Evolutionary conservation across 2,888 invertebrate species (phyloP).

Genomic region (Drosophila infuscata): DNA sequence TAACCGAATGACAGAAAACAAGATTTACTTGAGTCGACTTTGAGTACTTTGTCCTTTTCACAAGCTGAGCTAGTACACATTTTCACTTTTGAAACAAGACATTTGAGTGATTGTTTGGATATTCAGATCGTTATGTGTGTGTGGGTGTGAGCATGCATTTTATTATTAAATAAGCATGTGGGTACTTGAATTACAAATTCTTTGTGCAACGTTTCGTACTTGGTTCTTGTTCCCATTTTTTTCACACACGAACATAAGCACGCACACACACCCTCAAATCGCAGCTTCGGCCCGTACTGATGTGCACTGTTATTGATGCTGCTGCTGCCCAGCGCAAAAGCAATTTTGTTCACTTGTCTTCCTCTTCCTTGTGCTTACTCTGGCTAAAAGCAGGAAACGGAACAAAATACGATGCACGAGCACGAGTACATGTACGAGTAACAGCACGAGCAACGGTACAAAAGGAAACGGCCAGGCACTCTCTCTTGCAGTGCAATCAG

Average conservation of each 20-base stretch:
- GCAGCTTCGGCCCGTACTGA: constrained; percentile 33
- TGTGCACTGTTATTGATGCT: constrained; percentile 63
- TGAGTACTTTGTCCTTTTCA: background rate
- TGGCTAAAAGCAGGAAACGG: constrained; percentile 38
- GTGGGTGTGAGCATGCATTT: constrained; percentile 30
- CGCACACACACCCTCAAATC: constrained; percentile 53
- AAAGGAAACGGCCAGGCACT: constrained; percentile 45
- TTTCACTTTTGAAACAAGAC: constrained; percentile 37
- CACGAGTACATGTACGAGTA: constrained; percentile 29
- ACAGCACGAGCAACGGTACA: constrained; percentile 45
- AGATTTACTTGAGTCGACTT: constrained; percentile 2
- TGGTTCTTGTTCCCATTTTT: constrained; percentile 52
- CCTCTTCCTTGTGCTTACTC: constrained; percentile 55
- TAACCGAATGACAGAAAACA: background rate
- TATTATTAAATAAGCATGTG: constrained; percentile 73
- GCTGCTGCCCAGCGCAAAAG: constrained; percentile 74
- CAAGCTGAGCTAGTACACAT: constrained; percentile 23
- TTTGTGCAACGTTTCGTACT: constrained; percentile 45
- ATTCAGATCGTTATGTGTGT: background rate
- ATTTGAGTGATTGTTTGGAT: constrained; percentile 12
- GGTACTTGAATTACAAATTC: constrained; percentile 65
- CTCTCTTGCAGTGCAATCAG: background rate
- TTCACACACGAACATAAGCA: background rate
- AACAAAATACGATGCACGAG: constrained; percentile 16
- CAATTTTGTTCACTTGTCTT: constrained; percentile 76